Conservation (phyloP, 2,888 invertebrate species). For the Harmothoe impar region DNA sequence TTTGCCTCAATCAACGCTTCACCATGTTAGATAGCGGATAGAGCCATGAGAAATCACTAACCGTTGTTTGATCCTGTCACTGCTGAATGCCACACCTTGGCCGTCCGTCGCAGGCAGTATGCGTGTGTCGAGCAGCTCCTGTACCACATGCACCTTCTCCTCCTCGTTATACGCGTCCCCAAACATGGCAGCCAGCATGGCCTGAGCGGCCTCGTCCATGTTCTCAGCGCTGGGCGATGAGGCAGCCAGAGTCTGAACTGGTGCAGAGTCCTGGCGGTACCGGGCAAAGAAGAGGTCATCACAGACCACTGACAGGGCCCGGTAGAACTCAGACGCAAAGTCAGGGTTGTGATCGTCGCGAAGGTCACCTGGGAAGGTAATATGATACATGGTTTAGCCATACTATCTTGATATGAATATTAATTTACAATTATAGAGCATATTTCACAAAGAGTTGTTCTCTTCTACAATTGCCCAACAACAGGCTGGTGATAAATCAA, state of each 20-base stretch:
- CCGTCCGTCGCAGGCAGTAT: conserved; percentile 78
- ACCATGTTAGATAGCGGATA: too few relatives aligned
- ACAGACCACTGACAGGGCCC: conserved; percentile 80
- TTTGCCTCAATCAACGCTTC: too few relatives aligned
- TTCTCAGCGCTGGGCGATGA: conserved; percentile 67
- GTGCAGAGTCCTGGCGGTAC: conserved; percentile 73
- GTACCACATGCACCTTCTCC: conserved; percentile 78
- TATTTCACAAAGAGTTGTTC: too few relatives aligned
- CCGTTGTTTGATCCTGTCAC: conserved; percentile 78
- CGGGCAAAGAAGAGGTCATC: conserved; percentile 82
- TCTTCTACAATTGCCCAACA: too few relatives aligned
- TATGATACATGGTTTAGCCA: too few relatives aligned
- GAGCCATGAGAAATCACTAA: conserved; percentile 64
- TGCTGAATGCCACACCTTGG: conserved; percentile 78
- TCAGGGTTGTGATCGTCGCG: conserved; percentile 79
- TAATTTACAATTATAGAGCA: too few relatives aligned
- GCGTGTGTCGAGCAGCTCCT: conserved; percentile 78
- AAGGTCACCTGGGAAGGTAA: conserved; percentile 76
- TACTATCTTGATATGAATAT: background rate
- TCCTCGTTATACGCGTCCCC: conserved; percentile 78
- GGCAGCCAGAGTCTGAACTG: conserved; percentile 70
- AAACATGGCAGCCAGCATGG: conserved; percentile 78
- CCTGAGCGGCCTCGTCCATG: conserved; percentile 72
- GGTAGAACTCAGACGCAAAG: conserved; percentile 80
- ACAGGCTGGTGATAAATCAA: too few relatives aligned